These are phyloP conservation scores for Variabilichromis moorii DNA, from an alignment of 2,113 vertebrate genomes.

Conservation along the genomic window DNA sequence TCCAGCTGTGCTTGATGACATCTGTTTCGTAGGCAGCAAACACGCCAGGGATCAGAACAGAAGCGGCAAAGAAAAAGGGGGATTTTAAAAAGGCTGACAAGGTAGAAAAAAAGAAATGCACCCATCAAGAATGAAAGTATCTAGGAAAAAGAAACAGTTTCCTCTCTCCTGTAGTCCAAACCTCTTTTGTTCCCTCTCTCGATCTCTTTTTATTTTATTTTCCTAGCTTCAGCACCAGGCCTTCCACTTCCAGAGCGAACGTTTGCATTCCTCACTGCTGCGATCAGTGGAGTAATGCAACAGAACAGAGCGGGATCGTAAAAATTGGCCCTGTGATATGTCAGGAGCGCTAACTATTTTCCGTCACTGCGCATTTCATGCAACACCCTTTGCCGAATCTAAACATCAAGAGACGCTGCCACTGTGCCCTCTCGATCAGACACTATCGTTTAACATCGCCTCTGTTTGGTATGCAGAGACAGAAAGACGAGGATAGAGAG, in stretches of 20 bases:
- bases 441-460: slow-evolving; percentile 24
- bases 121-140: slow-evolving; percentile 13
- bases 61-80: neutral
- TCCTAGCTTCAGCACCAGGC: neutral
- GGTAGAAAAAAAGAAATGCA: slow-evolving; percentile 9
- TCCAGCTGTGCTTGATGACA: slow-evolving; percentile 57
- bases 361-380: slow-evolving; percentile 33
- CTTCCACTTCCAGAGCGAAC: slow-evolving; percentile 21
- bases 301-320: slow-evolving; percentile 22
- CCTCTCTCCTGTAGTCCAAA: neutral
- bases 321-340: slow-evolving; percentile 41
- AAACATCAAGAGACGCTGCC: slow-evolving; percentile 16
- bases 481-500: neutral
- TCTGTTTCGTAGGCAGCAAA: slow-evolving; percentile 52
- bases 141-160: slow-evolving; percentile 15
- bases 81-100: slow-evolving; percentile 26
- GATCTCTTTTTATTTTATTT: neutral
- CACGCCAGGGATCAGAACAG: slow-evolving; percentile 50
- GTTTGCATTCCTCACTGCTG: slow-evolving; percentile 11
- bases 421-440: neutral
- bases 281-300: slow-evolving; percentile 35
- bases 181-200: neutral
- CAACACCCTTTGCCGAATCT: slow-evolving; percentile 1
- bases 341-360: slow-evolving; percentile 19
- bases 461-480: slow-evolving; percentile 42